Base-by-base conservation (phyloP, 2,113 vertebrate genomes). In the Pholis gunnellus region DNA sequence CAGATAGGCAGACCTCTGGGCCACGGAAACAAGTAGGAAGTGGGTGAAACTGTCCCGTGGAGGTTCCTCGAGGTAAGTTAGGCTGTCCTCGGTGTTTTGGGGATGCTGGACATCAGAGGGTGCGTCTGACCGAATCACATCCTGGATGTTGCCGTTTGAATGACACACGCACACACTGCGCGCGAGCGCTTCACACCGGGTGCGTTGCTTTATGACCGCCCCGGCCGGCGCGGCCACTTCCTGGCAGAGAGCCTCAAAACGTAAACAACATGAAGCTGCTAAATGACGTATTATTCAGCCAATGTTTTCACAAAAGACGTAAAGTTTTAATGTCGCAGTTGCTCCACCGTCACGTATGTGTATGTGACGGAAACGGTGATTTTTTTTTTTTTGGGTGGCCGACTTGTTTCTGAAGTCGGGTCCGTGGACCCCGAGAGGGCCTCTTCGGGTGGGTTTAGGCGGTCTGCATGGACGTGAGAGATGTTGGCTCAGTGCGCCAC, bases 21-120 rank as follows among this genome's bases (percentile, higher is more conserved):
- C 40, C 31, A 10, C 14, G 8, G 6, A 5, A 20, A 20, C 17
- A 71, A 87, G 56, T 85, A 86, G 90, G 92, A 94, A 93, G 93
- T 88, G 86, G 25, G 9, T 22, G 64, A 54, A 68, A 40, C 31
- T 48, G 56, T 64, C 48, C 27, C 9, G 2, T 2, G 48, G 17
- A 25, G 65, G 5, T 5, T 52, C 48, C 3, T 15, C 2, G 59
- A 70, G 88, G 91, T 92, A 54, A 90, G 89, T 79, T 57, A 54
- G 54, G 5, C 27, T 40, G 27, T 29, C 17, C 8, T 31, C 1
- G 5, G 50, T 73, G 64, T 57, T 72, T 78, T 6, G 2, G 36
- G 40, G 54, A 25, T 6, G 14, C 50, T 34, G 2, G 6, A 6
- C 17, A 57, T 27, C 42, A 34, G 6, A 34, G 34, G 34, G 34